Evolutionary conservation across 2,113 vertebrate species (phyloP).

Genomic region (Apaloderma vittatum): DNA sequence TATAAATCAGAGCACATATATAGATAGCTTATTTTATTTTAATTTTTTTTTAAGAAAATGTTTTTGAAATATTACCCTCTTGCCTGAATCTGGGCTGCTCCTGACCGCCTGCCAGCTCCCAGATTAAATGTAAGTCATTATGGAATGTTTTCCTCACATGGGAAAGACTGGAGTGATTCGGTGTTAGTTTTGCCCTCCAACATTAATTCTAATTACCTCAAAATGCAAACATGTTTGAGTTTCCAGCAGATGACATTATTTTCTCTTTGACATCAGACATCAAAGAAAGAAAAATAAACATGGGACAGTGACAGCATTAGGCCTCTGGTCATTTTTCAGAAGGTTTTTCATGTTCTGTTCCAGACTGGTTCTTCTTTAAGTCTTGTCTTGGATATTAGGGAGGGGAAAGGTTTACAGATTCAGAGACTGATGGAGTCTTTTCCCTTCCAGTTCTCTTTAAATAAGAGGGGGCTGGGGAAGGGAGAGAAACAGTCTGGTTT

Average conservation of each 20-base stretch:
- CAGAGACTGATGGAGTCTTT: conserved; percentile 74
- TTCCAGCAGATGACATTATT: conserved; percentile 83
- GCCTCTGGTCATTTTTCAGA: conserved; percentile 81
- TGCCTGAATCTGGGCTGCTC: conserved; percentile 67
- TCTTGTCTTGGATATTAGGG: conserved; percentile 76
- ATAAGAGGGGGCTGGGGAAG: conserved; percentile 14
- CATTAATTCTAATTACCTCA: conserved; percentile 87
- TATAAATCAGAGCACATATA: conserved; percentile 1
- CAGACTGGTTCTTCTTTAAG: conserved; percentile 76
- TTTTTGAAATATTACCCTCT: conserved; percentile 67
- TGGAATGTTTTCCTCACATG: conserved; percentile 79
- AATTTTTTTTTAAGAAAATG: conserved; percentile 35
- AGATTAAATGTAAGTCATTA: conserved; percentile 82
- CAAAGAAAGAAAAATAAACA: conserved; percentile 85
- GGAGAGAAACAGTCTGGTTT: conserved; percentile 78
- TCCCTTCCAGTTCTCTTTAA: conserved; percentile 78
- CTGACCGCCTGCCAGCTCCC: conserved; percentile 72
- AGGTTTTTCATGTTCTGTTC: conserved; percentile 78
- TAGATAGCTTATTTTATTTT: background rate
- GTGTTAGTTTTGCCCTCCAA: conserved; percentile 78
- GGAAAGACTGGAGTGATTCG: conserved; percentile 69
- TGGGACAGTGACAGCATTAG: conserved; percentile 77
- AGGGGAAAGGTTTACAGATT: conserved; percentile 70
- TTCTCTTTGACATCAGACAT: conserved; percentile 83
- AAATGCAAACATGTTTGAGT: conserved; percentile 81